Percentiles rank a stretch among this genome's conserved stretches.
These are phyloP conservation scores for Paragorgia papillata DNA, from an alignment of 92 coral and sea anemone genomes.

Conservation along the genomic window DNA sequence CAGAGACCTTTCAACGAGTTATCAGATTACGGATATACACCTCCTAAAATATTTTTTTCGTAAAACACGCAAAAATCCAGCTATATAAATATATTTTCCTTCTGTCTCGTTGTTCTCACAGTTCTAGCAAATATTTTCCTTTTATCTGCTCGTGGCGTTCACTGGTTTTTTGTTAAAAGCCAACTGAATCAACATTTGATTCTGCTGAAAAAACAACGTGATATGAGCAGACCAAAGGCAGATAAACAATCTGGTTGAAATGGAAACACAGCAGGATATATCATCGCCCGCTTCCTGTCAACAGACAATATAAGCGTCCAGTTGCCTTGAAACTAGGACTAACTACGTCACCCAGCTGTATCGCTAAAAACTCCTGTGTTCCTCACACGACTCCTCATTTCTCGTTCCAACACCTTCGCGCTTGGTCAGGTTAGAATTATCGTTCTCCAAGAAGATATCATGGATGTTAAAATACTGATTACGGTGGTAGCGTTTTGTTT, in stretches of 20 bases:
- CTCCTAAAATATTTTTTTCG: too few species aligned
- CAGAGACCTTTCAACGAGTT: too few species aligned
- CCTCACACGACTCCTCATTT: not conserved
- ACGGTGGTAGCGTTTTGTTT: slow-evolving; percentile 7
- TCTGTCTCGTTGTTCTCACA: not conserved
- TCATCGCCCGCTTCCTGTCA: slow-evolving; percentile 29
- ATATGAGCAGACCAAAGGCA: not conserved
- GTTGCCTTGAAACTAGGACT: not conserved
- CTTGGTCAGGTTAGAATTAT: not conserved
- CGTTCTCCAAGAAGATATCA: not conserved
- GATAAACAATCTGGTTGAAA: slow-evolving; percentile 12
- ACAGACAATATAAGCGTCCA: not conserved
- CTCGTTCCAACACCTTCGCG: not conserved
- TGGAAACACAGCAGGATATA: slow-evolving; percentile 33
- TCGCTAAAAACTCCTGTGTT: not conserved
- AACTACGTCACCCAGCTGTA: not conserved
- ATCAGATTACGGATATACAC: too few species aligned
- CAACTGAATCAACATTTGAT: slow-evolving; percentile 22
- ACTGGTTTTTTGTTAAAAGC: not conserved
- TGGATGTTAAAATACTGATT: slow-evolving; percentile 14
- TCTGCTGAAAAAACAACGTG: not conserved
- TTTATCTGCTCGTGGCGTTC: not conserved
- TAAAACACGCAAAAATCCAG: slow-evolving; percentile 5
- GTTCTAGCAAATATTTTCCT: not conserved
- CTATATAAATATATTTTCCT: not conserved